phyloP scores from a whole-genome alignment of 1,140 invertebrate genomes.

The Heterodera schachtii region DNA sequence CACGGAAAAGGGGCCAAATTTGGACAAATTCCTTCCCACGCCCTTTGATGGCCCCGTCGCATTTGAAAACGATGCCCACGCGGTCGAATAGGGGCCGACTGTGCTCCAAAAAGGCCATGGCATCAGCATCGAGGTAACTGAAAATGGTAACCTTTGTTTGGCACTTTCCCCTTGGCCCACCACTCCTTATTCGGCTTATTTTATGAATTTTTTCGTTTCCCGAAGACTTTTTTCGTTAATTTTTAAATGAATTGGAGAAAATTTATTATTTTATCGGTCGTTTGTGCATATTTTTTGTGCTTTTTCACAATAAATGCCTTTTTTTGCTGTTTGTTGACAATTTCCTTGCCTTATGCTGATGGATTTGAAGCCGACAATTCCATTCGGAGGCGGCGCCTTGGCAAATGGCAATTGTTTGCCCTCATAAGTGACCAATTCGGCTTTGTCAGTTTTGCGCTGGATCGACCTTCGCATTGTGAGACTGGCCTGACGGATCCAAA shows the following conservation, averaged over 20 bases:
- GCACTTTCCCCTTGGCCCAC: too few relatives aligned
- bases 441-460: neutral
- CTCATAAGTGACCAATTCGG: neutral
- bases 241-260: too few relatives aligned
- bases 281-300: too few relatives aligned
- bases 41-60: neutral
- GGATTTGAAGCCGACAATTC: neutral
- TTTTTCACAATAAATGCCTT: too few relatives aligned
- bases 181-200: too few relatives aligned
- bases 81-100: neutral
- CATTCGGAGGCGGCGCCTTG: neutral
- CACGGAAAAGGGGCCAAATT: neutral
- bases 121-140: neutral
- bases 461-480: too few relatives aligned
- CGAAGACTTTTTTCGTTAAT: too few relatives aligned
- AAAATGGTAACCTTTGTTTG: neutral
- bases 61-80: neutral
- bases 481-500: neutral
- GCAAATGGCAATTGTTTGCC: neutral
- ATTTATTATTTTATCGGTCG: too few relatives aligned
- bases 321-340: too few relatives aligned
- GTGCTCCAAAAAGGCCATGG: neutral
- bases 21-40: neutral
- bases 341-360: neutral
- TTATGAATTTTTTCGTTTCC: too few relatives aligned